Evolutionary conservation across 2,797 vertebrate species (phyloP).

Genomic region (Amazona ochrocephala): DNA sequence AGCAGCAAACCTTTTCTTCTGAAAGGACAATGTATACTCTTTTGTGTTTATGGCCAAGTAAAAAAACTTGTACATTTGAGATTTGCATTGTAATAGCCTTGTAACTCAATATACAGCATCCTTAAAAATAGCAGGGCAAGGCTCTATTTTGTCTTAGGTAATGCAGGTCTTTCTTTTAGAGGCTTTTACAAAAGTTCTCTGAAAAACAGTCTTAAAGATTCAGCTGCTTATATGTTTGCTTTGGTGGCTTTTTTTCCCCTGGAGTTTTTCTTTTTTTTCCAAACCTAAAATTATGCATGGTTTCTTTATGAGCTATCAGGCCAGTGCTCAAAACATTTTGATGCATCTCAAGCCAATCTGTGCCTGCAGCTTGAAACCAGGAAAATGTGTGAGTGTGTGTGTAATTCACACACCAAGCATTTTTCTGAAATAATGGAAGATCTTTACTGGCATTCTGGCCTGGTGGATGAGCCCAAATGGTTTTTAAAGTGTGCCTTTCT

Average conservation of each 20-base stretch:
- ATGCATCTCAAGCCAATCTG: conserved; percentile 49
- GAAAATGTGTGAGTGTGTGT: not conserved
- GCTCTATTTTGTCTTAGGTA: conserved; percentile 49
- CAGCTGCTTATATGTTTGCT: conserved; percentile 6
- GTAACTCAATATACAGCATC: conserved; percentile 62
- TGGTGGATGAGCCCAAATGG: conserved; percentile 63
- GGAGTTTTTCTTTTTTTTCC: not conserved
- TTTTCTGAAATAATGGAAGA: conserved; percentile 44
- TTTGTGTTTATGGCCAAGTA: conserved; percentile 81
- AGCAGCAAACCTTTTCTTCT: conserved; percentile 74
- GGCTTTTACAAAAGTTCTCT: conserved; percentile 42
- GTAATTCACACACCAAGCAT: not conserved
- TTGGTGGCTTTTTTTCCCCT: not conserved
- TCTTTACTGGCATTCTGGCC: conserved; percentile 55
- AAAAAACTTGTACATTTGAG: conserved; percentile 68
- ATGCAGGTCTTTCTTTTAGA: conserved; percentile 2
- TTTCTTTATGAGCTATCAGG: conserved; percentile 33
- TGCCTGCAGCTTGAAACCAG: conserved; percentile 34
- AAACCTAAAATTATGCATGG: conserved; percentile 17
- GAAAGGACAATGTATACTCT: conserved; percentile 77
- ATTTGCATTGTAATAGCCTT: conserved; percentile 72
- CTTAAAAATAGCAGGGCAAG: conserved; percentile 29
- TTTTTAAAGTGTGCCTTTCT: conserved; percentile 67
- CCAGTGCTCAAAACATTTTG: conserved; percentile 59
- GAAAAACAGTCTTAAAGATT: not conserved